A percentile compares a stretch with the other conserved stretches of the same genome.
Evolutionary conservation across 2,113 vertebrate species (phyloP).

Genomic region (Muntiacus muntjak): DNA sequence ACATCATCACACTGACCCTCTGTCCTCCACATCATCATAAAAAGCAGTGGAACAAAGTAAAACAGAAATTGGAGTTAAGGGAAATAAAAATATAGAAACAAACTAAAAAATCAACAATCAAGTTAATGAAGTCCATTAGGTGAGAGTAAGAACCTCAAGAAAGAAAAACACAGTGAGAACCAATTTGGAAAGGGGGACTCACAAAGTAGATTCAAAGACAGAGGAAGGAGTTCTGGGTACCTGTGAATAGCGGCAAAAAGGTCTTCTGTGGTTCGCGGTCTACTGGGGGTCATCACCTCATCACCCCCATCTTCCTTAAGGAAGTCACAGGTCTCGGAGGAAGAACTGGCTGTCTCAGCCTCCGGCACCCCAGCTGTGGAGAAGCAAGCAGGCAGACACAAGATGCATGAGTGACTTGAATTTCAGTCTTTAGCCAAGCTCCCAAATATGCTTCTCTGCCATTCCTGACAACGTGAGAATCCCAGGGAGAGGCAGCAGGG

Average conservation of each 20-base stretch:
- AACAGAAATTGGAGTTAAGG: conserved; percentile 66
- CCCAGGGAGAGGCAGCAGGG: neutral
- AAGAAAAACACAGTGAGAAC: neutral
- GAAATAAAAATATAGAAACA: conserved; percentile 75
- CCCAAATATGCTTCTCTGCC: neutral
- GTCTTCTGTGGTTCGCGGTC: conserved; percentile 95
- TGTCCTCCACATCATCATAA: conserved; percentile 80
- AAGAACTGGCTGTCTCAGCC: conserved; percentile 68
- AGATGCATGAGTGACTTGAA: neutral
- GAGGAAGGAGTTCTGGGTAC: conserved; percentile 76
- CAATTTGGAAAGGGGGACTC: neutral
- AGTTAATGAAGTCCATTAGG: conserved; percentile 58
- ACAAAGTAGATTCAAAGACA: neutral
- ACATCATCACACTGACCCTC: conserved; percentile 81
- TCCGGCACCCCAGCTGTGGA: conserved; percentile 88
- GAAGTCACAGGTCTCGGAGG: conserved; percentile 74
- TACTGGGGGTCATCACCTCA: conserved; percentile 86
- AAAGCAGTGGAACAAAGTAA: conserved; percentile 73
- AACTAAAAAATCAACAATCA: conserved; percentile 71
- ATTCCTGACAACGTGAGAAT: neutral
- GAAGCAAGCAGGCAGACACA: neutral
- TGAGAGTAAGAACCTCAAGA: neutral
- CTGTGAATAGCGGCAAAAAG: conserved; percentile 99
- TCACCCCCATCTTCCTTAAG: conserved; percentile 76
- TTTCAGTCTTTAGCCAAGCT: neutral